A percentile compares a stretch with the other conserved stretches of the same genome.
phyloP scores from a whole-genome alignment of 64 coral and sea anemone species.

The Stylophora pistillata region DNA sequence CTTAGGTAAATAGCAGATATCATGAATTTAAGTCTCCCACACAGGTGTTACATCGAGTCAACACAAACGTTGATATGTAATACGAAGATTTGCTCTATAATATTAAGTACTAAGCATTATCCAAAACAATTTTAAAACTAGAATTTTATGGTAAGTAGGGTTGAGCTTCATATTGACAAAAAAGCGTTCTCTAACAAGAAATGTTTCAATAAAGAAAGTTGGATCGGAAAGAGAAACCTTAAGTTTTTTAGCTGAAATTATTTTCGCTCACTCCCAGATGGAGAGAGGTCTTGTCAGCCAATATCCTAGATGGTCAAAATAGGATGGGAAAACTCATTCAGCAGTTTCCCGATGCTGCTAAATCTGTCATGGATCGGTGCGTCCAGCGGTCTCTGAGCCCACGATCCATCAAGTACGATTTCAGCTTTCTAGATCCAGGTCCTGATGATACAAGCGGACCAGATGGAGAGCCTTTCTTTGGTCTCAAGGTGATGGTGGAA shows the following conservation, averaged over 20 bases:
- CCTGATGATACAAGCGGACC: conserved; percentile 45
- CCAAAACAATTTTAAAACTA: no score
- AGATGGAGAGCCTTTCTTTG: conserved; percentile 16
- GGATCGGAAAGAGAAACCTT: no score
- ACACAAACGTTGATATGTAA: no score
- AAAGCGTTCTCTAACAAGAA: no score
- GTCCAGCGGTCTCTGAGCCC: conserved; percentile 17
- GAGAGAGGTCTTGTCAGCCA: conserved; percentile 55
- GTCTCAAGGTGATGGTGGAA: conserved; percentile 40
- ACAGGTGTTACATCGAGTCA: no score
- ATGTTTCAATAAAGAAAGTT: no score
- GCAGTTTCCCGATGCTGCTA: conserved; percentile 69
- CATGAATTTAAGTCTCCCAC: no score
- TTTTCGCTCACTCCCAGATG: conserved; percentile 18
- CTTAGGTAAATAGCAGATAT: no score
- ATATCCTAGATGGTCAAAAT: conserved; percentile 50
- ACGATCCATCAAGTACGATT: conserved; percentile 54
- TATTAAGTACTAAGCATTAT: no score
- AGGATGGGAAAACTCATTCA: conserved; percentile 73
- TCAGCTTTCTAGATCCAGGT: conserved; percentile 68
- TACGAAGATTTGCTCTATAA: no score
- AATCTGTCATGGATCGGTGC: conserved; percentile 78
- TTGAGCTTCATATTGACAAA: no score
- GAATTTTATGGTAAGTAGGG: no score
- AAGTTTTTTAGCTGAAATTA: background rate